Percentiles rank a stretch among this genome's conserved stretches.
Conservation (phyloP, 2,888 invertebrate species). For the Steinernema scapterisci region DNA sequence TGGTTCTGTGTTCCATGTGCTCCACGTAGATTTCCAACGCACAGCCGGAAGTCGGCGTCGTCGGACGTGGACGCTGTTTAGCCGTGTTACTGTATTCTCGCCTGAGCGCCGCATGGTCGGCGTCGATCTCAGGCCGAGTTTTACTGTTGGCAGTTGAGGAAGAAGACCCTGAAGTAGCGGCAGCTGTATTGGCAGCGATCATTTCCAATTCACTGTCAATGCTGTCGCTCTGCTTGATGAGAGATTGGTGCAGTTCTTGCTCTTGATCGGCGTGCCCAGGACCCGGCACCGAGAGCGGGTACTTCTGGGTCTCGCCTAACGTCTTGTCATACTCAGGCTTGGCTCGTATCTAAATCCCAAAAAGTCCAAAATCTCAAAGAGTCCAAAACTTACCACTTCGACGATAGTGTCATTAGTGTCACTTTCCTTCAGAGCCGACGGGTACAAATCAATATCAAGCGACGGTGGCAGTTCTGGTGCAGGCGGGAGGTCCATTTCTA, state of each 20-base stretch:
- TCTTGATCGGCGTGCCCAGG: conserved; percentile 63
- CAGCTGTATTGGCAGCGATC: conserved; percentile 10
- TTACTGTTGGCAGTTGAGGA: too few species aligned
- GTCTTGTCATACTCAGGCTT: conserved; percentile 46
- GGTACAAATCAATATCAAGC: conserved; percentile 53
- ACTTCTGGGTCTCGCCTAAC: conserved; percentile 65
- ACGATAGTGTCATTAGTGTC: conserved; percentile 61
- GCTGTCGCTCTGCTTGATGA: conserved; percentile 49
- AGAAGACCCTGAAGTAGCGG: not conserved
- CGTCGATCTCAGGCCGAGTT: conserved; percentile 17
- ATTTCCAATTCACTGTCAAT: conserved; percentile 32
- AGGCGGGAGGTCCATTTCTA: conserved; percentile 58
- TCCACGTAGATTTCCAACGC: too few species aligned
- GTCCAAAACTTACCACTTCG: conserved; percentile 49
- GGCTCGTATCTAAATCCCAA: not conserved
- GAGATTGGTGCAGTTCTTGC: conserved; percentile 62
- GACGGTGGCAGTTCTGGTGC: conserved; percentile 56
- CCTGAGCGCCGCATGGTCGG: conserved; percentile 45
- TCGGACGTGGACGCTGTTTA: conserved; percentile 55
- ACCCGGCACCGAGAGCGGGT: conserved; percentile 62
- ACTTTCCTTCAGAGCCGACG: conserved; percentile 35
- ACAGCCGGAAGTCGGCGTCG: conserved; percentile 53
- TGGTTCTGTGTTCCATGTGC: conserved; percentile 36
- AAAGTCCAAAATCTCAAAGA: not conserved
- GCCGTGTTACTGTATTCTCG: conserved; percentile 51